Evolutionary conservation across 2,797 vertebrate genomes (phyloP), one percentile per base, ranked within the genome.

Genomic region (Oryzias sinensis): DNA sequence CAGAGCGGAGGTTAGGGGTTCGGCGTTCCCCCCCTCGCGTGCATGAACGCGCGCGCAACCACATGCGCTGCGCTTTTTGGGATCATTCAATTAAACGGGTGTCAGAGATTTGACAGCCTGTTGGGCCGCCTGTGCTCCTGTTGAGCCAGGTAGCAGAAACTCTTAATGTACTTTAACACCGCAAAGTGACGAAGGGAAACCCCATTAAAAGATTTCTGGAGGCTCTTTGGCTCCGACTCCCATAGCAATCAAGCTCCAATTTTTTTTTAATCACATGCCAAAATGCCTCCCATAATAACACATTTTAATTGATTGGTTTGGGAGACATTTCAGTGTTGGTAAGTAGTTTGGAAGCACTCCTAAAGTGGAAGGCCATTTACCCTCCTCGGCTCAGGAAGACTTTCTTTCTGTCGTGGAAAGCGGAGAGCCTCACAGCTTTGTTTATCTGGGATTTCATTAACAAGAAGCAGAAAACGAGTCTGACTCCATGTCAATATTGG

Each of bases 231-330:
- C 82, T 76, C 72, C 48, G 69, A 80, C 81, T 91, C 89, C 88
- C 90, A 78, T 63, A 84, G 86, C 89, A 91, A 91, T 92, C 89
- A 92, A 82, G 77, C 82, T 85, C 72, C 80, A 72, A 60, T 86
- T 91, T 84, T 22, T 18, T 46, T 84, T 88, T 87, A 81, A 88
- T 87, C 83, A 82, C 86, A 76, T 81, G 82, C 87, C 87, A 88
- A 87, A 86, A 81, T 81, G 83, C 87, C 79, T 90, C 80, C 87
- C 84, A 86, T 88, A 84, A 81, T 85, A 85, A 80, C 82, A 65
- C 70, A 71, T 86, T 91, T 88, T 83, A 89, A 87, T 82, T 81
- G 85, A 90, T 87, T 87, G 86, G 82, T 80, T 85, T 76, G 85
- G 82, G 84, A 90, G 88, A 76, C 79, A 53, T 88, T 84, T 87